Base-by-base conservation (phyloP, 2,113 vertebrate genomes). In the Bubo scandiacus region DNA sequence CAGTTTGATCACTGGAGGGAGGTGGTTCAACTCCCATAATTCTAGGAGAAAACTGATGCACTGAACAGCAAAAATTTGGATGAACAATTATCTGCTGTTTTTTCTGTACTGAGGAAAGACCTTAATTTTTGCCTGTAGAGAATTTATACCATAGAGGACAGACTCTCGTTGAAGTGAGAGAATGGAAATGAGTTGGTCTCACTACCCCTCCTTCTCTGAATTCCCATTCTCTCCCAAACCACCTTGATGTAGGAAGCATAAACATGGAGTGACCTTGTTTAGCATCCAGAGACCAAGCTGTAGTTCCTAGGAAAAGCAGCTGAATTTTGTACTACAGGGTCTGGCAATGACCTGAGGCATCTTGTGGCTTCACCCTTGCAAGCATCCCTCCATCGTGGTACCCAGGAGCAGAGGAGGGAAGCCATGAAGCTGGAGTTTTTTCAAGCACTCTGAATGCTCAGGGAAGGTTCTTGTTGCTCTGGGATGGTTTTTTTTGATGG, bases 301-400 rank as follows among this genome's bases (percentile, higher is more conserved):
- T 8, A 55, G 5, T 9, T 38, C 42, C 38, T 34, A 6, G 32
- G 43, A 75, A 86, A 62, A 90, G 5, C 12, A 59, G 57, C 8
- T 47, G n/a, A 42, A 59, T 82, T 88, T 18, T 32, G 14, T 43
- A 15, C 23, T 26, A 0, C 2, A 26, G 10, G 4, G 14, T 26
- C 36, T 57, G 36, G 16, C 55, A 65, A 34, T 22, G 19, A 34
- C n/a, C 21, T 70, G 30, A 29, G 25, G 15, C 45, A 91, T 43
- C 45, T 52, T 26, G 1, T 16, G 40, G 29, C 59, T 58, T 86
- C 22, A 15, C 15, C 26, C 26, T 32, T 0, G 0, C 40, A 55
- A 72, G 6, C 12, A 18, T 12, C 34, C 77, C 62, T 59, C 29
- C 4, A 0, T 20, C 19, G 4, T 0, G 0, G 21, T 29, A 13